Conservation (phyloP, 2,888 invertebrate species). For the Heteromyza rotundicornis region DNA sequence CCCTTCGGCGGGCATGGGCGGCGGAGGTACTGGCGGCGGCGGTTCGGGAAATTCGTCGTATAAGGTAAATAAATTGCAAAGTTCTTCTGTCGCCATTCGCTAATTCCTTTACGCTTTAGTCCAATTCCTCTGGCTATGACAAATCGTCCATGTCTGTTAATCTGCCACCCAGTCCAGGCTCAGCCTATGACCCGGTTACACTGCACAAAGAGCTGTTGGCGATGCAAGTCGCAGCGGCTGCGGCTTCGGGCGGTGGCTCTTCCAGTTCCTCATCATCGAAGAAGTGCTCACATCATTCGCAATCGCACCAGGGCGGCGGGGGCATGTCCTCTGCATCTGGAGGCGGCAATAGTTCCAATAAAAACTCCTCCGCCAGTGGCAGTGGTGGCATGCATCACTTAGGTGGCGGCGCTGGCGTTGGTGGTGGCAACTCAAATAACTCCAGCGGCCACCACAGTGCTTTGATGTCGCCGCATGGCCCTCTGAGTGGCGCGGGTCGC, state of each 20-base stretch:
- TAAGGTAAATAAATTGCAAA: constrained; percentile 56
- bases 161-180: constrained; percentile 52
- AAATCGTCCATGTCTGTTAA: constrained; percentile 55
- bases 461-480: constrained; percentile 4
- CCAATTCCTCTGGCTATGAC: constrained; percentile 57
- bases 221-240: constrained; percentile 62
- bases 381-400: constrained; percentile 22
- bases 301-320: constrained; percentile 30
- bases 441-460: constrained; percentile 32
- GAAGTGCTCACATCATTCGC: constrained; percentile 40
- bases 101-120: constrained; percentile 38
- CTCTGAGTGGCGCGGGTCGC: constrained; percentile 20
- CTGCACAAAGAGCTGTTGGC: constrained; percentile 62
- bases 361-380: neutral
- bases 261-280: constrained; percentile 41
- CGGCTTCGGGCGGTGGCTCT: constrained; percentile 45
- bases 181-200: constrained; percentile 61
- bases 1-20: constrained; percentile 47
- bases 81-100: no score
- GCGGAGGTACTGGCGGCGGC: constrained; percentile 42
- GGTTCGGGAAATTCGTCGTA: constrained; percentile 45
- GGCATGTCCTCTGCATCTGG: constrained; percentile 27
- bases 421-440: constrained; percentile 28
- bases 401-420: constrained; percentile 26
- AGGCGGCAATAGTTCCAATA: constrained; percentile 27